Conservation (phyloP, 2,888 invertebrate genomes). For the Chorisops tibialis region DNA sequence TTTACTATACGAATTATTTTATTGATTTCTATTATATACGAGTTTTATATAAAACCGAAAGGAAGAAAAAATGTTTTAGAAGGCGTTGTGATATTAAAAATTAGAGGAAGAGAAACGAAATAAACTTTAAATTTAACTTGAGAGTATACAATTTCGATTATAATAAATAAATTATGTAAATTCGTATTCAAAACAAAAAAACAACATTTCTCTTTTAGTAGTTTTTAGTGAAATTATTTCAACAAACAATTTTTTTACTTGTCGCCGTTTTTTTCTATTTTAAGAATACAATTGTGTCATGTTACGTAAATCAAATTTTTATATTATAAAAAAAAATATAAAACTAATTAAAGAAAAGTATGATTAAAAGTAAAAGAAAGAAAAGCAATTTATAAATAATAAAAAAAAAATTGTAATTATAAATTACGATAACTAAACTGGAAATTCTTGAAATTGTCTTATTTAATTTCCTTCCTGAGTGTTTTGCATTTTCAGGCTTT, state of each 20-base stretch:
- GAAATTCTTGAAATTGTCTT: not conserved
- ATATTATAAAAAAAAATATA: constrained; percentile 2
- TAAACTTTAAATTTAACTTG: constrained; percentile 24
- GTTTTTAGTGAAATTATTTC: not conserved
- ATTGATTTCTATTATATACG: constrained; percentile 38
- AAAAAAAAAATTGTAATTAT: constrained; percentile 5
- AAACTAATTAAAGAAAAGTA: constrained; percentile 3
- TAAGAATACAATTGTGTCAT: constrained; percentile 6
- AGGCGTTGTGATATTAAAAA: constrained; percentile 53
- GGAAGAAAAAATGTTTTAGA: constrained; percentile 35
- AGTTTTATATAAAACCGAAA: constrained; percentile 39
- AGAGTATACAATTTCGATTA: constrained; percentile 12
- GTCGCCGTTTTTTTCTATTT: constrained; percentile 5
- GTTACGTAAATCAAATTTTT: not conserved
- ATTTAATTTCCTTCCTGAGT: too few species aligned
- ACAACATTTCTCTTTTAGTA: not conserved
- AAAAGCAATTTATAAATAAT: constrained; percentile 17
- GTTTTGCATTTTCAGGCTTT: too few species aligned
- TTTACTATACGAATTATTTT: constrained; percentile 35
- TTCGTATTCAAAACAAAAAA: not conserved
- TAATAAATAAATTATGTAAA: not conserved
- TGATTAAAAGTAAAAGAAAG: not conserved
- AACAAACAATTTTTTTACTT: constrained; percentile 15
- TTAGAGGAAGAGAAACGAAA: constrained; percentile 27
- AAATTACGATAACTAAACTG: constrained; percentile 13